Evolutionary conservation across 2,797 vertebrate genomes (phyloP), one percentile per base, ranked within the genome.

Genomic region (Botia almorhae): DNA sequence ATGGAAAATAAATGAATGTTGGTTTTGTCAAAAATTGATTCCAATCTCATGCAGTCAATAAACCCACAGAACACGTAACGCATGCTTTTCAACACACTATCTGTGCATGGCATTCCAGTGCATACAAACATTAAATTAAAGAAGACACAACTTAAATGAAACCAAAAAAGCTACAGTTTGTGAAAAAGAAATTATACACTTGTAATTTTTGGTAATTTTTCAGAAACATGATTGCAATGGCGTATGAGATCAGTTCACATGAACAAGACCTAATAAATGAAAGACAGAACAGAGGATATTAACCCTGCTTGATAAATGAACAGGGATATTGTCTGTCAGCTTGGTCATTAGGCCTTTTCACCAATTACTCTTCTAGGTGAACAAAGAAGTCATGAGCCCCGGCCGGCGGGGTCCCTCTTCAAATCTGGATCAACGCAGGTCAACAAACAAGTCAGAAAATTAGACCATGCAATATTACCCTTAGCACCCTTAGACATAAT

Each of bases 231-330:
- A 82, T 16, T 53, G 33, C 58, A 87, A 82, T 81, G 80, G 73
- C 11, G 50, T 75, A 0, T 19, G 17, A 81, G 68, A 87, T 81
- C 76, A 76, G 76, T 53, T 82, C 72, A 69, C 60, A 79, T 83
- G 81, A 81, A 80, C 83, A 80, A 82, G 87, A 90, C 89, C 88
- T 83, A 91, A 90, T 84, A 90, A 89, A 90, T 93, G 93, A 87
- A 91, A 88, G 88, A 87, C 86, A 91, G 87, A 82, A 84, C 83
- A 89, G 78, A 88, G 88, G 81, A 89, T 89, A 85, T 88, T 88
- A 89, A 93, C 83, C 82, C 87, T 74, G 87, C 82, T 89, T 90
- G 90, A 94, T 93, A 90, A 92, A 95, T 94, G 91, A 92, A 86
- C 82, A 87, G 86, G 89, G 91, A 88, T 90, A 91, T 75, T 88